phyloP scores from a whole-genome alignment of 2,113 vertebrate genomes.

The Austrofundulus limnaeus region DNA sequence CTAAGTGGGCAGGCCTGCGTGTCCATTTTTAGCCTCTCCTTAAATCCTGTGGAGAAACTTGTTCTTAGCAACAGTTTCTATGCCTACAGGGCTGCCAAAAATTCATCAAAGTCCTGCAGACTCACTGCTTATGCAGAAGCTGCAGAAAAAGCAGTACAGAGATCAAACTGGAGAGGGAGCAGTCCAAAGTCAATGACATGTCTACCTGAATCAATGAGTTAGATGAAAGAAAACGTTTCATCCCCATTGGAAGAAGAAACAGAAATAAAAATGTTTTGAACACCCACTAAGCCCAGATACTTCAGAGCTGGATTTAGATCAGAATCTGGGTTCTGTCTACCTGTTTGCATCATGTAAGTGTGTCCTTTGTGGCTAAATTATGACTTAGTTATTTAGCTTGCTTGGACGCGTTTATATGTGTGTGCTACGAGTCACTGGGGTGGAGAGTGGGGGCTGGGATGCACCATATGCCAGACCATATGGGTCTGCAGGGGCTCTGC shows the following conservation, averaged over 20 bases:
- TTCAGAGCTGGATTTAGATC: constrained; percentile 23
- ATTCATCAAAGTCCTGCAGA: constrained; percentile 50
- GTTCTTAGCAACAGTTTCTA: constrained; percentile 41
- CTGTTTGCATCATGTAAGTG: constrained; percentile 46
- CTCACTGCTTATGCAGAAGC: constrained; percentile 45
- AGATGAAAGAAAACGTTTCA: constrained; percentile 59
- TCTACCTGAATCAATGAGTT: constrained; percentile 58
- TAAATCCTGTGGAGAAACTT: constrained; percentile 30
- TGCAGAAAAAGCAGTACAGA: constrained; percentile 23
- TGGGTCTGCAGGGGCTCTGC: constrained; percentile 60
- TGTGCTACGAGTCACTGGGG: constrained; percentile 17
- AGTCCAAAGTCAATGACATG: constrained; percentile 43
- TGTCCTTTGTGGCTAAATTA: constrained; percentile 28
- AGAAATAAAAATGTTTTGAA: constrained; percentile 38
- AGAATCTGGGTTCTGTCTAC: constrained; percentile 35
- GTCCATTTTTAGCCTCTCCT: constrained; percentile 19
- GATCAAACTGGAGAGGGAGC: constrained; percentile 41
- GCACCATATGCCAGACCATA: constrained; percentile 71
- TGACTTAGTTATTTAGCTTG: constrained; percentile 17
- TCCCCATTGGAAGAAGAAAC: constrained; percentile 36
- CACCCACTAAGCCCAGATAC: constrained; percentile 49
- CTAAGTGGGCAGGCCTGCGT: neutral
- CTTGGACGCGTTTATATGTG: constrained; percentile 5
- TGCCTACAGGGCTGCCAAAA: constrained; percentile 48
- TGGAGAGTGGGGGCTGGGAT: constrained; percentile 6